Conservation (phyloP, 2,888 invertebrate species). For the Chaitophorus viminalis region DNA sequence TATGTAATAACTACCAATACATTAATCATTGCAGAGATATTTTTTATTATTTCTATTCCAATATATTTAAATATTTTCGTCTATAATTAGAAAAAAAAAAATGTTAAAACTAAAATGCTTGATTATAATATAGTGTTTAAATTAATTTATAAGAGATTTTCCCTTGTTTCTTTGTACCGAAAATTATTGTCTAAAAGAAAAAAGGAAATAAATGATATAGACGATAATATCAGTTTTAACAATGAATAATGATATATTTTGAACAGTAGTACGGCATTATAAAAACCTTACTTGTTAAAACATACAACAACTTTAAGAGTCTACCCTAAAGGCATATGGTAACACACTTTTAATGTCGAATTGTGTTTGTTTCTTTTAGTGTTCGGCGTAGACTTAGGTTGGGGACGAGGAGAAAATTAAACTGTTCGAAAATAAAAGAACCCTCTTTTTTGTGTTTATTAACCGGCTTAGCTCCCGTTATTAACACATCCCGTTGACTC, state of each 20-base stretch:
- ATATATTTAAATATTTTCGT: neutral
- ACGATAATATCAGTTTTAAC: constrained; percentile 20
- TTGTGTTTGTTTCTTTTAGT: constrained; percentile 52
- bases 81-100: neutral
- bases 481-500: constrained; percentile 62
- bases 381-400: neutral
- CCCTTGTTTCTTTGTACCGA: too few species aligned
- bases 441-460: constrained; percentile 58
- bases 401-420: constrained; percentile 43
- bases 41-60: neutral
- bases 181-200: neutral
- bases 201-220: neutral
- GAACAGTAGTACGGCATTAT: neutral
- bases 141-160: neutral
- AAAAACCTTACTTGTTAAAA: neutral
- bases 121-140: too few species aligned
- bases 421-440: constrained; percentile 60
- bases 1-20: neutral
- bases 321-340: constrained; percentile 32
- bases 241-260: neutral
- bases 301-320: constrained; percentile 32
- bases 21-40: neutral
- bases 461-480: constrained; percentile 61
- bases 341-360: constrained; percentile 48
- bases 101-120: too few species aligned